Percentiles rank a stretch among this genome's conserved stretches.
These are phyloP conservation scores for Beris chalybata DNA, from an alignment of 2,888 invertebrate species.

Conservation along the genomic window DNA sequence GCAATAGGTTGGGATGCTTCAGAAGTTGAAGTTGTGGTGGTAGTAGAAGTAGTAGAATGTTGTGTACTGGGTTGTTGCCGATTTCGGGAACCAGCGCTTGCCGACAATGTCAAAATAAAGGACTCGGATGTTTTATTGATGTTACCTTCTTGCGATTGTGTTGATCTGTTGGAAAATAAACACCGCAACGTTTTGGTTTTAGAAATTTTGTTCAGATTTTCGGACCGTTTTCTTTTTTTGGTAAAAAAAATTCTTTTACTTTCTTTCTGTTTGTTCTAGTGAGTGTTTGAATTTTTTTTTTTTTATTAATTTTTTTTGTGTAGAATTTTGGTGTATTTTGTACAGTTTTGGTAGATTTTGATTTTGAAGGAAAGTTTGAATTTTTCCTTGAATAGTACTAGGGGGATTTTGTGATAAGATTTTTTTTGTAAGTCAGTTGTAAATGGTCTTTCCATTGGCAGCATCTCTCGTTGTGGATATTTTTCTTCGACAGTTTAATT, in stretches of 20 bases:
- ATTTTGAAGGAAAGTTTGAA: too few species aligned
- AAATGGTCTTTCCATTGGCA: slow-evolving; percentile 30
- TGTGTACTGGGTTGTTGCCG: slow-evolving; percentile 42
- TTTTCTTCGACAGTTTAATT: neutral
- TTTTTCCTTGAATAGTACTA: too few species aligned
- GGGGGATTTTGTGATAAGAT: neutral
- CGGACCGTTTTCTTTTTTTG: neutral
- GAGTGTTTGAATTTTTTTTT: neutral
- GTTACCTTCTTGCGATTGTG: slow-evolving; percentile 43
- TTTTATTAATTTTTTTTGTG: neutral
- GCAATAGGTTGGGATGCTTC: slow-evolving; percentile 22
- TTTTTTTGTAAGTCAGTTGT: slow-evolving; percentile 9
- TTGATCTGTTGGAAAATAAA: slow-evolving; percentile 42
- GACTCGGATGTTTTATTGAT: slow-evolving; percentile 48
- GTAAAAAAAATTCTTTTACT: slow-evolving; percentile 34
- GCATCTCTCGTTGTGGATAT: slow-evolving; percentile 19
- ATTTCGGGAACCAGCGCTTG: slow-evolving; percentile 47
- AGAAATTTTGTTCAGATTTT: slow-evolving; percentile 3
- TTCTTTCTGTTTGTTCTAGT: slow-evolving; percentile 5
- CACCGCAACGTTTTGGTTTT: slow-evolving; percentile 1
- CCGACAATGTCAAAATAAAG: slow-evolving; percentile 48
- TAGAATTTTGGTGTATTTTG: neutral
- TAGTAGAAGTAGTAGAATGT: slow-evolving; percentile 44
- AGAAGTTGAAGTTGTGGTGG: slow-evolving; percentile 25
- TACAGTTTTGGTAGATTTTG: neutral